These are phyloP conservation scores for Yoshiicerus persimilis DNA, from an alignment of 1,140 invertebrate genomes.

Conservation along the genomic window DNA sequence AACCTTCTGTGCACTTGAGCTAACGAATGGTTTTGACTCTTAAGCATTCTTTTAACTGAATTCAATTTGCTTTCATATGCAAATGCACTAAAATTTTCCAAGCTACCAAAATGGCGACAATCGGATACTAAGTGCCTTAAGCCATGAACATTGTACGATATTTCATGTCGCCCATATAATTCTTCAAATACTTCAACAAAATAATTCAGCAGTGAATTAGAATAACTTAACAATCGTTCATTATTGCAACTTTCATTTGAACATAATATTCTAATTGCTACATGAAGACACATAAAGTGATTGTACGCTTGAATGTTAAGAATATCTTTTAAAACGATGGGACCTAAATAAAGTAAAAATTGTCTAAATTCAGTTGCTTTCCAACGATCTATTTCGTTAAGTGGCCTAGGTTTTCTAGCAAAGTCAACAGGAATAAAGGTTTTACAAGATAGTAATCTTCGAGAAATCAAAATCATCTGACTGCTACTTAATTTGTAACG, in stretches of 20 bases:
- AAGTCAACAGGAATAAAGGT: constrained; percentile 53
- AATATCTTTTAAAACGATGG: constrained; percentile 52
- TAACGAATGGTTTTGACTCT: neutral
- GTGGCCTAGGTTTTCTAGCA: constrained; percentile 52
- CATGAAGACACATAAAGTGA: constrained; percentile 53
- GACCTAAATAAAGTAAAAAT: constrained; percentile 57
- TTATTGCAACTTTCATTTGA: neutral
- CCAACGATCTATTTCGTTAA: constrained; percentile 54
- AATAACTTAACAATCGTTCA: neutral
- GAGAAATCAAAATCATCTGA: constrained; percentile 29
- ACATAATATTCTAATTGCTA: constrained; percentile 49
- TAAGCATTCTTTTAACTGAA: constrained; percentile 46
- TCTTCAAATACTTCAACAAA: neutral
- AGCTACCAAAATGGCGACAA: constrained; percentile 50
- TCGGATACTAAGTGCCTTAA: constrained; percentile 54
- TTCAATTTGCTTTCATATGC: constrained; percentile 53
- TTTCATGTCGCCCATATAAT: neutral
- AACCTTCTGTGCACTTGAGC: neutral
- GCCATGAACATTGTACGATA: constrained; percentile 54
- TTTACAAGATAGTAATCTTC: neutral
- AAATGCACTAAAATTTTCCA: constrained; percentile 53
- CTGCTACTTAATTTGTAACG: neutral
- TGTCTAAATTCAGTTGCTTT: constrained; percentile 58
- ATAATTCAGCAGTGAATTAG: neutral
- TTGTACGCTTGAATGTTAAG: constrained; percentile 51